A percentile compares a stretch with the other conserved stretches of the same genome.
Conservation (phyloP, 2,888 invertebrate genomes). For the Resseliella maxima region DNA sequence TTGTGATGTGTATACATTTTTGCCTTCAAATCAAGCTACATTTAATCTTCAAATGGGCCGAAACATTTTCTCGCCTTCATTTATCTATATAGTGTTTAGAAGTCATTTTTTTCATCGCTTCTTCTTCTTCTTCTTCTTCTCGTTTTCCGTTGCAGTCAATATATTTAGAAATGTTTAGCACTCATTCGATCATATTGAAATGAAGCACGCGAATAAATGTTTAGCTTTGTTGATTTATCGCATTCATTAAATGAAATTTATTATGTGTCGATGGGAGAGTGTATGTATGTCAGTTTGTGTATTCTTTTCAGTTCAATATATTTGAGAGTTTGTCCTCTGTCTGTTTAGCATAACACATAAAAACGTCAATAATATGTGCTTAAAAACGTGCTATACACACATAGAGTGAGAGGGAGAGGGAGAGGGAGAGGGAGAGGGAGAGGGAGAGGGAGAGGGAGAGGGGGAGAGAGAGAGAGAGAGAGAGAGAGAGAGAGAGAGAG, state of each 20-base stretch:
- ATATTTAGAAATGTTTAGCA: slow-evolving; percentile 4
- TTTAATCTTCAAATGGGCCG: neutral
- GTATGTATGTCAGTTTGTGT: no score
- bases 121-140: neutral
- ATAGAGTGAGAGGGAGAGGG: no score
- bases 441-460: no score
- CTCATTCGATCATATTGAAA: neutral
- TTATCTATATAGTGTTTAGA: no score
- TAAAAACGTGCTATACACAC: no score
- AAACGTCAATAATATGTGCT: no score
- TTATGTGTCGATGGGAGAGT: no score
- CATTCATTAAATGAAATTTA: neutral
- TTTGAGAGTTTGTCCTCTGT: no score
- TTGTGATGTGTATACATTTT: neutral
- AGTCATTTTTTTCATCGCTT: neutral
- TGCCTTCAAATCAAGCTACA: neutral
- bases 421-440: no score
- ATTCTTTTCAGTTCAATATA: neutral
- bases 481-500: no score
- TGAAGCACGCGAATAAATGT: neutral
- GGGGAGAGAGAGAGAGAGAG: no score
- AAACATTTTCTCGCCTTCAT: neutral
- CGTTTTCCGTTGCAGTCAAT: neutral
- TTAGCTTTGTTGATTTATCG: slow-evolving; percentile 23
- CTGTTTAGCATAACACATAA: no score